Conservation (phyloP, 2,113 vertebrate species). For the Eretmochelys imbricata region DNA sequence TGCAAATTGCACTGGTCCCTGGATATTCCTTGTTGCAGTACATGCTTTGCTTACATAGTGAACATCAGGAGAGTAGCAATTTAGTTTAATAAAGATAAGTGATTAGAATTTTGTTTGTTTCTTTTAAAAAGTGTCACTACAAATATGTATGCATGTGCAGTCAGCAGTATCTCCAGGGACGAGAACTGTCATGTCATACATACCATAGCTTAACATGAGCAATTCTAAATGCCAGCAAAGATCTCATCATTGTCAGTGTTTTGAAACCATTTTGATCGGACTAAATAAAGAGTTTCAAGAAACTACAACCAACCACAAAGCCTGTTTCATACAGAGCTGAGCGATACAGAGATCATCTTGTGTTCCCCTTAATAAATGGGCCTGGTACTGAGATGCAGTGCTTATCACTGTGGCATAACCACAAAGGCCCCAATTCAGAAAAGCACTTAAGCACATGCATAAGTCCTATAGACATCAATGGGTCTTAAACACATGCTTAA, state of each 20-base stretch:
- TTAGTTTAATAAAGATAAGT: not conserved
- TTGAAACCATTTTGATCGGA: accelerated
- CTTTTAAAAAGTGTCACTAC: accelerated
- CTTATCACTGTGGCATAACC: not conserved
- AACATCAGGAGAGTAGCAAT: not conserved
- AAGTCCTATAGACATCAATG: not conserved
- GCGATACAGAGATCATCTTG: accelerated
- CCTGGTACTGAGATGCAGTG: accelerated
- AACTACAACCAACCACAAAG: not conserved
- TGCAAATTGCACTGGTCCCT: not conserved
- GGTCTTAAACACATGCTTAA: not conserved
- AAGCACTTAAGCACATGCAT: not conserved
- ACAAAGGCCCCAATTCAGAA: not conserved
- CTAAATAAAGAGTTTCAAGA: not conserved
- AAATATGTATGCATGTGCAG: accelerated
- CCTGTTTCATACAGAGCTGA: accelerated
- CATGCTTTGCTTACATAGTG: not conserved
- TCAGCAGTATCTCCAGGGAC: accelerated
- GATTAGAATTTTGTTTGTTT: not conserved
- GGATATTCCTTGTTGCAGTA: not conserved
- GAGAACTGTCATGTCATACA: not conserved
- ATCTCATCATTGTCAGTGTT: accelerated
- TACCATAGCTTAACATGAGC: not conserved
- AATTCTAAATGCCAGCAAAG: not conserved
- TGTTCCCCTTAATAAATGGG: not conserved